Base-by-base conservation (phyloP, 2,113 vertebrate species). In the Gobiocypris rarus region DNA sequence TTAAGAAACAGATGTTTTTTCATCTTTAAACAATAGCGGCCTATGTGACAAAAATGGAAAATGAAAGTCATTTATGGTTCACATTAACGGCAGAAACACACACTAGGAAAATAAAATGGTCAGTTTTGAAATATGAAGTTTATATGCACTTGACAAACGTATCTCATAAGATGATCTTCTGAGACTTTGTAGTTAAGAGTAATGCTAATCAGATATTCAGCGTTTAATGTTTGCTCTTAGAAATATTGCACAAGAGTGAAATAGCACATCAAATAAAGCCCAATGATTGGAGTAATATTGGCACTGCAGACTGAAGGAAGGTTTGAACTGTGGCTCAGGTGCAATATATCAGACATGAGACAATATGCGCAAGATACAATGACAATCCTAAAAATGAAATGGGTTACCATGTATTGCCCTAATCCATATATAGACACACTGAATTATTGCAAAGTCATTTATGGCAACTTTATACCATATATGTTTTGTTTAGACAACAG, bases 201-300 rank as follows among this genome's bases (percentile, higher is more conserved):
- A 38, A 76, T 56, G 10, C 7, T 28, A 14, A 56, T 76, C 75
- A 38, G 10, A 24, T 24, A 76, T 67, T 41, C 13, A 41, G 19
- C 34, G 54, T 71, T 41, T 77, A 28, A 83, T 48, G 79, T 82
- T 61, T 76, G 31, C 73, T 84, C 73, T 67, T 19, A n/a, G 73
- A 3, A 77, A 54, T 24, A 31, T 28, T 5, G 17, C 15, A 83
- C 22, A 52, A 24, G 34, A 52, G 59, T 65, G 3, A 77, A 79
- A 61, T 70, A 41, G 26, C 54, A 80, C 48, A 56, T 83, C 17
- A 77, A 71, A 79, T 73, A 63, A 61, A 65, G 69, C 43, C 5
- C 56, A 59, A 58, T 83, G 54, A 56, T 13, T 59, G 19, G 56
- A 43, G 76, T 81, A 58, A 73, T 71, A 58, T 69, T 41, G 38